Evolutionary conservation across 2,888 invertebrate genomes (phyloP).

Genomic region (Drosophila buzzatii): DNA sequence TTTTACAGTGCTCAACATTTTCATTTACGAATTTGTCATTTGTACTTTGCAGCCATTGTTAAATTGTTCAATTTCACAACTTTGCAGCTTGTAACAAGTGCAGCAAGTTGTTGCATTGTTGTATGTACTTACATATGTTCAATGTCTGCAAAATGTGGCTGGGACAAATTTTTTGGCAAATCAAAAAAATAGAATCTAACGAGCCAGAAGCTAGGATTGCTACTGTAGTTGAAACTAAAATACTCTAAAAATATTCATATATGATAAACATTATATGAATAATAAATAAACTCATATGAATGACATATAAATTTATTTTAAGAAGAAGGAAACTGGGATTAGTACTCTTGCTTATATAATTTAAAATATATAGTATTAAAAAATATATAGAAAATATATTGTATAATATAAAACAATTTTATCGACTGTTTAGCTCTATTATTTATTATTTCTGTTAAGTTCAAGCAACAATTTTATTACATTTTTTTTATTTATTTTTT

Average conservation of each 20-base stretch:
- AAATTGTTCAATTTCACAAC: constrained; percentile 75
- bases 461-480: too few species aligned
- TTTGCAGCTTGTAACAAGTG: constrained; percentile 71
- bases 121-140: constrained; percentile 63
- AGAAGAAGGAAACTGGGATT: too few species aligned
- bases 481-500: too few species aligned
- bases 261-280: not conserved
- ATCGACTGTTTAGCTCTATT: too few species aligned
- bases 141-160: constrained; percentile 35
- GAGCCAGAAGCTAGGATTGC: not conserved
- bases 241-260: constrained; percentile 11
- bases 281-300: too few species aligned
- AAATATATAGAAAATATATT: too few species aligned
- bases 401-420: too few species aligned
- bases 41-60: constrained; percentile 51
- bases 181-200: constrained; percentile 22
- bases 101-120: constrained; percentile 73
- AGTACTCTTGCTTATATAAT: too few species aligned
- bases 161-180: constrained; percentile 53
- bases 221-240: not conserved
- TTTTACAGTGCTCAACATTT: not conserved
- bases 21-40: constrained; percentile 5
- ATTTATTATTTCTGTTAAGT: too few species aligned
- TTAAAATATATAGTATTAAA: too few species aligned
- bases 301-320: too few species aligned